Evolutionary conservation across 2,797 vertebrate genomes (phyloP).

Genomic region (Lutjanus campechanus): DNA sequence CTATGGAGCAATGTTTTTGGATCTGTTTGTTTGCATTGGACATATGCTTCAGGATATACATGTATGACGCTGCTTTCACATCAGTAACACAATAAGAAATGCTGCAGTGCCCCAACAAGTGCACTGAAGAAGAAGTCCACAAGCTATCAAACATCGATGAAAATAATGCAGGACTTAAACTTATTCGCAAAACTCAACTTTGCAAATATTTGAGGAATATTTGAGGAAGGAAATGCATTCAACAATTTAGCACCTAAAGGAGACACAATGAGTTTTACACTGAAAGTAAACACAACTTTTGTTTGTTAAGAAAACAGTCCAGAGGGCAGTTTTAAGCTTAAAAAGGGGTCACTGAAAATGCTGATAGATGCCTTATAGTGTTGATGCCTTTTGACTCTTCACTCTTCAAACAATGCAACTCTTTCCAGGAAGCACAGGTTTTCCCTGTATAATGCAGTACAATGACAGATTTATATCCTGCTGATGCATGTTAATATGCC

Average conservation of each 20-base stretch:
- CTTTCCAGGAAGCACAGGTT: background rate
- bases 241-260: background rate
- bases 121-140: background rate
- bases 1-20: background rate
- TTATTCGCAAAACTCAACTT: background rate
- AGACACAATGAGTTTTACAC: background rate
- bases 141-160: background rate
- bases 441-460: background rate
- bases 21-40: background rate
- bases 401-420: constrained; percentile 1
- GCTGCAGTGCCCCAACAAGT: background rate
- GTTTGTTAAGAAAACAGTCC: background rate
- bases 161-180: background rate
- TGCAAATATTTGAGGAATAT: background rate
- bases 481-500: background rate
- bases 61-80: too few relatives aligned
- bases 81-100: background rate
- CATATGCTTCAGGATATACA: background rate
- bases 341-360: background rate
- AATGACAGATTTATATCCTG: background rate
- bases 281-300: background rate
- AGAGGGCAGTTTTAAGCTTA: background rate
- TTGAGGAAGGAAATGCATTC: background rate
- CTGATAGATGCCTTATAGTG: background rate
- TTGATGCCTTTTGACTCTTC: background rate